Conservation (phyloP, 2,888 invertebrate genomes). For the Rosalia funebris region DNA sequence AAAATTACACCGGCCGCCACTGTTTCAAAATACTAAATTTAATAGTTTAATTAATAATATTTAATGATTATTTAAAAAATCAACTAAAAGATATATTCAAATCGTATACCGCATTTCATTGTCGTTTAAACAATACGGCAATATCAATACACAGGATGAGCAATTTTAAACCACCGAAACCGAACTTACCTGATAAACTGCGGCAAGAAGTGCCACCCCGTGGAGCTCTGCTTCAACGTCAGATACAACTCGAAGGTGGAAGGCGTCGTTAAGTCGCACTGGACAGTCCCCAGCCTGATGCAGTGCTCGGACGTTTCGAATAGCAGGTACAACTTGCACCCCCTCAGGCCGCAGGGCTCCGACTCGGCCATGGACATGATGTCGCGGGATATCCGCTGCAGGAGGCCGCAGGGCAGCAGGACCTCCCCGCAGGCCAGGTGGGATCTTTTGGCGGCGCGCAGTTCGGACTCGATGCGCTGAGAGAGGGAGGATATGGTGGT, state of each 20-base stretch:
- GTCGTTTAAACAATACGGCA: too few relatives aligned
- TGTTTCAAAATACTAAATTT: too few relatives aligned
- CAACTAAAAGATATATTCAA: too few relatives aligned
- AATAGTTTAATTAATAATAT: too few relatives aligned
- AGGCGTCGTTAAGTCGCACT: slow-evolving; percentile 85
- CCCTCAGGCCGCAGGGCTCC: slow-evolving; percentile 90
- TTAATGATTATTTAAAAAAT: too few relatives aligned
- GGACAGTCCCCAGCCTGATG: slow-evolving; percentile 81
- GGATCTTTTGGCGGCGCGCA: slow-evolving; percentile 82
- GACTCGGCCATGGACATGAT: slow-evolving; percentile 85
- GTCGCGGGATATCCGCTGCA: slow-evolving; percentile 81
- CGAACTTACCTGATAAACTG: slow-evolving; percentile 85
- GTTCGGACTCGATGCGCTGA: slow-evolving; percentile 79
- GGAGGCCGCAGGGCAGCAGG: slow-evolving; percentile 83
- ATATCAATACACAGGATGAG: too few relatives aligned
- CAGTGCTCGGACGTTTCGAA: slow-evolving; percentile 74
- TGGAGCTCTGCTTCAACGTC: slow-evolving; percentile 84
- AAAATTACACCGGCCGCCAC: too few relatives aligned
- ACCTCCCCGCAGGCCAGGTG: slow-evolving; percentile 87
- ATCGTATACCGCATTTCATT: too few relatives aligned
- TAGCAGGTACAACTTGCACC: slow-evolving; percentile 86
- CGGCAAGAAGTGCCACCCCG: slow-evolving; percentile 87
- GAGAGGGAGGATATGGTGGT: slow-evolving; percentile 76
- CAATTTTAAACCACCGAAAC: too few relatives aligned
- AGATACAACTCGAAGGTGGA: slow-evolving; percentile 91